A percentile compares a stretch with the other conserved stretches of the same genome.
These are phyloP conservation scores for Luidia sarsii DNA, from an alignment of 53 echinoderm and acorn worm species.

Conservation along the genomic window DNA sequence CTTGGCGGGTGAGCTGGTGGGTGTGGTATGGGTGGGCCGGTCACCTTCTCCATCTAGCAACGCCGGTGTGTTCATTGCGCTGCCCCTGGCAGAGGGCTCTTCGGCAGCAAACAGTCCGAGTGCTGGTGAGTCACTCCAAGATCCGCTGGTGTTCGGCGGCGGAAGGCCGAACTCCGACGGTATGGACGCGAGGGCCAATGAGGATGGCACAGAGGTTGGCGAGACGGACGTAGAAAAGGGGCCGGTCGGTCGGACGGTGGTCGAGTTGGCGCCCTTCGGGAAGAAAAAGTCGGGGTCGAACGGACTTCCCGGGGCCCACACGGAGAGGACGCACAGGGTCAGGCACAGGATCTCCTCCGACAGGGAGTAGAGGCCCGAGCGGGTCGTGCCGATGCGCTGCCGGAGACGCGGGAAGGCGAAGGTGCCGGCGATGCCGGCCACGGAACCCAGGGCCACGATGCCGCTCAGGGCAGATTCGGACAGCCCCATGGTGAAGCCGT, in stretches of 20 bases:
- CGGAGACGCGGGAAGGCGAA: constrained; percentile 67
- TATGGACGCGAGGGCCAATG: background rate
- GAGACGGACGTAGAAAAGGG: constrained; percentile 75
- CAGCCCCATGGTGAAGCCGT: constrained; percentile 81
- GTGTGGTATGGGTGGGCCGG: background rate
- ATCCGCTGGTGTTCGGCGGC: too few species aligned
- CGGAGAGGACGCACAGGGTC: constrained; percentile 68
- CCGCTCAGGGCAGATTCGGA: constrained; percentile 73
- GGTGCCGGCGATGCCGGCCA: constrained; percentile 83
- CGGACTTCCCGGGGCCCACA: constrained; percentile 85
- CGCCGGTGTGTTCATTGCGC: background rate
- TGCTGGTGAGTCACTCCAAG: too few species aligned
- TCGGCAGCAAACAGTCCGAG: too few species aligned
- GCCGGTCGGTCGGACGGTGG: constrained; percentile 72
- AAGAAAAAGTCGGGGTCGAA: constrained; percentile 48
- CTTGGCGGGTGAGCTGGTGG: too few species aligned
- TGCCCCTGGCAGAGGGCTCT: background rate
- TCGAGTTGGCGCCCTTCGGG: constrained; percentile 65
- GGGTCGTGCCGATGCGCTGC: constrained; percentile 66
- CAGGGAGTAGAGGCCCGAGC: constrained; percentile 81
- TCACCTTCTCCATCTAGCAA: background rate
- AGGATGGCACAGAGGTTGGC: background rate
- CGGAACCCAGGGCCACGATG: constrained; percentile 68
- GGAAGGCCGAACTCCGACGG: too few species aligned
- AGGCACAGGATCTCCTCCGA: constrained; percentile 59